Conservation (phyloP, 30 jellyfish, hydroid and myxozoan species). For the Nemopilema nomurai region DNA sequence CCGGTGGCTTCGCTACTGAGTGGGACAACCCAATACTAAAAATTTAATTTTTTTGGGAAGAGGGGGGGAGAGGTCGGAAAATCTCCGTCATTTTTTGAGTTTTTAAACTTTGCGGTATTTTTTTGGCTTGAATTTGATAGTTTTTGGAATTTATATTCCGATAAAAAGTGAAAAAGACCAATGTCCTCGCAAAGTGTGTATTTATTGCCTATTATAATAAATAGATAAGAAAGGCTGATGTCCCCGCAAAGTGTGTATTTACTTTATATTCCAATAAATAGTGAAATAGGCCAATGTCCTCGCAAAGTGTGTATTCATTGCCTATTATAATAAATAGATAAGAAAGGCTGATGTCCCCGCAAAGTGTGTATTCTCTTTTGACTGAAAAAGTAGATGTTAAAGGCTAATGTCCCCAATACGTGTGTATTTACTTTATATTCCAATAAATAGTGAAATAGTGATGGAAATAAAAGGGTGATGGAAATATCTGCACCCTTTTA, state of each 20-base stretch:
- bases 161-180: not conserved
- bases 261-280: not conserved
- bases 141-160: not conserved
- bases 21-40: not conserved
- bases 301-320: not conserved
- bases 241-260: not conserved
- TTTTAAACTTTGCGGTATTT: not conserved
- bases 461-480: constrained; percentile 2
- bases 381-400: not conserved
- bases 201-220: not conserved
- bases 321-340: not conserved
- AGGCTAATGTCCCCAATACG: not conserved
- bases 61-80: not conserved
- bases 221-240: not conserved
- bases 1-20: not conserved
- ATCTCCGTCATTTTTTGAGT: not conserved
- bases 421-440: not conserved
- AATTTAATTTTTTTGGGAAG: not conserved
- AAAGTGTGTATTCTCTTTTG: not conserved
- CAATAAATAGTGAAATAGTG: not conserved
- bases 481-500: not conserved
- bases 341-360: not conserved
- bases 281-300: not conserved
- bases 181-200: not conserved
- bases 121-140: not conserved